phyloP scores from a whole-genome alignment of 2,888 invertebrate species.

The Polyploca ridens region DNA sequence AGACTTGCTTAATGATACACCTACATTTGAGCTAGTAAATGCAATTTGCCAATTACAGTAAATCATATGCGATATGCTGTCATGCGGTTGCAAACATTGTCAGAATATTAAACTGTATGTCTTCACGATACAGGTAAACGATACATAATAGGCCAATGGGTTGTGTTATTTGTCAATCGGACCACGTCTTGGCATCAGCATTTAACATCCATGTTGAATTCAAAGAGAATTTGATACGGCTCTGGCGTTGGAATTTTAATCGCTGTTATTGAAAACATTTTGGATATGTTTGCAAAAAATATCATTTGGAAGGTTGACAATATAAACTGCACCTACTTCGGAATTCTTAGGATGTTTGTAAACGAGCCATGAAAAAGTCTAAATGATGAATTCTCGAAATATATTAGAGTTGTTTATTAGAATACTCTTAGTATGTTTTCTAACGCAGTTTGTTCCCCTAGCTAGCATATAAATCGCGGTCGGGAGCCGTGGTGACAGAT shows the following conservation, averaged over 20 bases:
- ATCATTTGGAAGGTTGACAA: not conserved
- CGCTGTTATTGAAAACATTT: slow-evolving; percentile 39
- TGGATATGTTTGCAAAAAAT: not conserved
- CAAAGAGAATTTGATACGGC: slow-evolving; percentile 50
- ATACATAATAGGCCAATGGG: slow-evolving; percentile 50
- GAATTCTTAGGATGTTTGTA: not conserved
- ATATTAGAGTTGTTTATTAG: not conserved
- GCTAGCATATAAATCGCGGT: slow-evolving; percentile 54
- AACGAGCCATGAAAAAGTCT: not conserved
- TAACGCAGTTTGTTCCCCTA: slow-evolving; percentile 16
- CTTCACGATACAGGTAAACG: slow-evolving; percentile 56
- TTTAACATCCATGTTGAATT: slow-evolving; percentile 47
- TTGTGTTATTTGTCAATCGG: slow-evolving; percentile 60
- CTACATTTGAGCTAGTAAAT: slow-evolving; percentile 39
- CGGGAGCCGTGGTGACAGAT: slow-evolving; percentile 58
- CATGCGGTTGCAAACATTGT: slow-evolving; percentile 44
- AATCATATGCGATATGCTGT: slow-evolving; percentile 36
- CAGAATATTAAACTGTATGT: slow-evolving; percentile 52
- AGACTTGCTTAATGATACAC: slow-evolving; percentile 32
- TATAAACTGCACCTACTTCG: not conserved
- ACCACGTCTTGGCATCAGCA: slow-evolving; percentile 59
- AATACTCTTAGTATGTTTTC: not conserved
- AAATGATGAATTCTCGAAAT: not conserved
- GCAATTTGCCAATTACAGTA: slow-evolving; percentile 41
- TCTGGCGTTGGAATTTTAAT: slow-evolving; percentile 62